Base-by-base conservation (phyloP, 2,797 vertebrate genomes). In the Xenopus petersii region DNA sequence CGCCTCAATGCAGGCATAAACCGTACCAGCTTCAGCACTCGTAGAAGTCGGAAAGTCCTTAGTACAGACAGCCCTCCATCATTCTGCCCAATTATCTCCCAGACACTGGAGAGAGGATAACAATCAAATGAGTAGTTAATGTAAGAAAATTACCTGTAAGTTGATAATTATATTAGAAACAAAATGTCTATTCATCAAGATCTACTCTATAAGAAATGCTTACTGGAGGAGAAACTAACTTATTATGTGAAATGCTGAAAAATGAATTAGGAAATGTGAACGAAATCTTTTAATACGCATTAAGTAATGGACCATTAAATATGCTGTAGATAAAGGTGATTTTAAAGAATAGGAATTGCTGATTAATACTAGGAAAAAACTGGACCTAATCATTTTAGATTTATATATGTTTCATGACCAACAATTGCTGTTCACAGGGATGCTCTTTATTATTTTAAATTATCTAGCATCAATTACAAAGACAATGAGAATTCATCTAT, bases 1-100 rank as follows among this genome's bases (percentile, higher is more conserved):
- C 97, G 93, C 73, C 97, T 93, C 74, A 99, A 85, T 0, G 97
- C 97, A 0, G 97, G 97, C 97, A 99, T 97, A 89, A 99, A 99
- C 65, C 97, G 89, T 33, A 99, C 97, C 81, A 99, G 87, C 91
- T 99, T 99, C 82, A 98, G 87, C 48, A 99, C 97, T 0, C 97
- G 88, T 33, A 99, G 89, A 17, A 99, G 89, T 0, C 97, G 89
- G 89, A 99, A 99, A 1, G 97, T 99, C 77, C 97, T 89, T 80
- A 99, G 83, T 73, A 99, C 95, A 0, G 97, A 98, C 55, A 99
- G 86, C 9, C 97, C 97, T 0, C 97, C 97, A 0, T 98, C 97
- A 0, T 96, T 93, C 89, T 99, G 97, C 11, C 97, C 95, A 0
- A 96, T 87, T 0, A 98, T 97, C 89, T 98, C 95, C 87, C 96